Base-by-base conservation (phyloP, 2,797 vertebrate genomes). In the Catostomus latipinnis region DNA sequence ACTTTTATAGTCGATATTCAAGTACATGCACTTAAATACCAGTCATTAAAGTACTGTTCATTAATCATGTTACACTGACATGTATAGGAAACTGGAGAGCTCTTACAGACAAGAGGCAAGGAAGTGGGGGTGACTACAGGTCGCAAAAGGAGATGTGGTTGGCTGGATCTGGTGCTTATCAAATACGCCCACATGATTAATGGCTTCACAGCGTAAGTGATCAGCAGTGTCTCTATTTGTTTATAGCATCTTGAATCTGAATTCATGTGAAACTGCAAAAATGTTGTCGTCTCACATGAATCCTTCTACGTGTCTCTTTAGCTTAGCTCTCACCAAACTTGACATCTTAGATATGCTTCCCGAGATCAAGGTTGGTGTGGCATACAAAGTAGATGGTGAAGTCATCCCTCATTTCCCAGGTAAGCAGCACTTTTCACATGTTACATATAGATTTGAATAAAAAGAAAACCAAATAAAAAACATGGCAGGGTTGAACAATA, bases 181-280 rank as follows among this genome's bases (percentile, higher is more conserved):
- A 96, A 93, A 96, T 99, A 98, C 1, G 97, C 96, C 79, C 96
- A 98, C 86, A 99, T 99, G 97, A 99, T 99, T 82, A 99, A 99
- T 75, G 98, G 97, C 81, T 99, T 99, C 89, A 99, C 97, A 13
- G 97, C 97, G 97, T 99, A 90, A 96, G 98, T 96, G 12, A 66
- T 16, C 34, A 46, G 48, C 16, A 58, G 10, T 12, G 4, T 14
- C 1, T 43, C 14, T 34, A 14, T 74, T 22, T 22, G 8, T 68
- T 72, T 34, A 7, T 63, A 4, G 1, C 46, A 14, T 10, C 34
- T 62, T 4, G 1, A 10, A 14, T 49, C 13, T 58, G 12, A 5
- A n/a, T 58, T 34, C 34, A 34, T 34, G 34, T 34, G 3, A 16
- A n/a, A 13, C 0, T 43, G 2, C 54, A 43, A 10, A 70, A 56